Conservation (phyloP, 2,888 invertebrate species). For the Hypena proboscidalis region DNA sequence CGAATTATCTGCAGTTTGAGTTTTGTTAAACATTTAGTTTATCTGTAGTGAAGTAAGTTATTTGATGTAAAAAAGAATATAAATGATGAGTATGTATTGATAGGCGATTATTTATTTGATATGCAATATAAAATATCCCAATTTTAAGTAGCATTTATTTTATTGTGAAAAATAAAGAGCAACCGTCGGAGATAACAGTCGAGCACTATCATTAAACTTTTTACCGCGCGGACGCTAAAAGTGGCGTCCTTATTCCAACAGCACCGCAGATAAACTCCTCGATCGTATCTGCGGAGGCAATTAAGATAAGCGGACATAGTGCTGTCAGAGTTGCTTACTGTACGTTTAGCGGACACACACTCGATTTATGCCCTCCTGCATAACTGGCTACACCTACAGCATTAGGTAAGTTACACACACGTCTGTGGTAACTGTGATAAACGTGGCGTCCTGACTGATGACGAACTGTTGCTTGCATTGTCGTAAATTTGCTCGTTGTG, state of each 20-base stretch:
- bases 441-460: slow-evolving; percentile 38
- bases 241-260: slow-evolving; percentile 57
- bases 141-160: slow-evolving; percentile 44
- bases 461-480: slow-evolving; percentile 24
- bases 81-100: no score
- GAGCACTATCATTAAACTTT: slow-evolving; percentile 67
- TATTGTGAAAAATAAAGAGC: slow-evolving; percentile 43
- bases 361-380: slow-evolving; percentile 63
- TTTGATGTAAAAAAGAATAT: no score
- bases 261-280: slow-evolving; percentile 72
- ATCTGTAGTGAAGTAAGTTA: no score
- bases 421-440: slow-evolving; percentile 32
- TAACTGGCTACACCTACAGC: slow-evolving; percentile 39
- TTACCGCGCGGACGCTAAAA: slow-evolving; percentile 61
- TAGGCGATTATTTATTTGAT: no score
- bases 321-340: slow-evolving; percentile 71
- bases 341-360: slow-evolving; percentile 62
- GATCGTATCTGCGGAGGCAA: slow-evolving; percentile 77
- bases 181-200: slow-evolving; percentile 41
- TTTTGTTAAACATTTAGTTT: no score
- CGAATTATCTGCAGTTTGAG: no score
- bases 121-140: no score
- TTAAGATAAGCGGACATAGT: slow-evolving; percentile 79
- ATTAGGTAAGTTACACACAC: slow-evolving; percentile 33
- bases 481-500: slow-evolving; percentile 24